These are phyloP conservation scores for Muricea muricata DNA, from an alignment of 92 coral and sea anemone species.

Conservation along the genomic window DNA sequence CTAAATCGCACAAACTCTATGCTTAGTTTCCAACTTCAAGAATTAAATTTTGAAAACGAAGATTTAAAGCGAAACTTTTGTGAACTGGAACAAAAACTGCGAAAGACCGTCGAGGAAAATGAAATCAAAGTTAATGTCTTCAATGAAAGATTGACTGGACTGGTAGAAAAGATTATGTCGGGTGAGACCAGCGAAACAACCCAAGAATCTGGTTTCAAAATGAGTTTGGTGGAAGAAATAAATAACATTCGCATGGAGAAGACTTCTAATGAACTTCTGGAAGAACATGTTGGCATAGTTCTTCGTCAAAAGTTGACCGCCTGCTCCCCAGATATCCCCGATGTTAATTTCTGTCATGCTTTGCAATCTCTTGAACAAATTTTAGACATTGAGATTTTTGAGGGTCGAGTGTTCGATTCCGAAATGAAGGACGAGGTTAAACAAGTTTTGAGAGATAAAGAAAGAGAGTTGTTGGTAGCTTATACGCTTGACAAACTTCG, in stretches of 20 bases:
- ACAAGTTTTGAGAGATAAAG: constrained; percentile 39
- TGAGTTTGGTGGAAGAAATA: not conserved
- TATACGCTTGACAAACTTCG: constrained; percentile 30
- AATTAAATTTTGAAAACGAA: constrained; percentile 29
- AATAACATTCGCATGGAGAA: not conserved
- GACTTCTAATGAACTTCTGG: not conserved
- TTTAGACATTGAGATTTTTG: constrained; percentile 39
- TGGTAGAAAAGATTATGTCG: not conserved
- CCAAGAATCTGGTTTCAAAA: not conserved
- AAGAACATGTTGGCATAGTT: constrained; percentile 17
- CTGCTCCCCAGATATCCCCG: constrained; percentile 9
- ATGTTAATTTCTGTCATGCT: constrained; percentile 19
- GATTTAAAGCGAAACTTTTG: not conserved
- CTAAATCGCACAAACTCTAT: constrained; percentile 6
- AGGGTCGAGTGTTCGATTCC: constrained; percentile 27
- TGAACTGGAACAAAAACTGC: constrained; percentile 28
- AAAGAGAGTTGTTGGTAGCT: constrained; percentile 14
- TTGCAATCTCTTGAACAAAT: constrained; percentile 25
- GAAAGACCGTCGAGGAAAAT: constrained; percentile 32
- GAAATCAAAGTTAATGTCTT: constrained; percentile 21
- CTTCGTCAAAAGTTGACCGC: not conserved
- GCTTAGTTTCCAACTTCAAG: constrained; percentile 28
- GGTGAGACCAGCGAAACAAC: not conserved
- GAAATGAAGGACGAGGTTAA: constrained; percentile 42
- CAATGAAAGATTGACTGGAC: not conserved